Base-by-base conservation (phyloP, 2,797 vertebrate genomes). In the Diceros bicornis region DNA sequence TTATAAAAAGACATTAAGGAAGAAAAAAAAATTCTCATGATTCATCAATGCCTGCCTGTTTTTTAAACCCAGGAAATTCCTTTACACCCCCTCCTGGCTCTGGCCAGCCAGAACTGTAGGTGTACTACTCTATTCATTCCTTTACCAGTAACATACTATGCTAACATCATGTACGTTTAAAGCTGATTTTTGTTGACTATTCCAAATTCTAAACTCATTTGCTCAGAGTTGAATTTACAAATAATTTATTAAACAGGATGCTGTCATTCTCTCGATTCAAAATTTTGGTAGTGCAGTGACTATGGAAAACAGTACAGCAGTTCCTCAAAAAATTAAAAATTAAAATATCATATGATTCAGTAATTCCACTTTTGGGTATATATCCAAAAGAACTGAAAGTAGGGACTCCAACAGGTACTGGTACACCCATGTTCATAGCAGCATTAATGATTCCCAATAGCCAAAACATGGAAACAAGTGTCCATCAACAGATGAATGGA, bases 131-230 rank as follows among this genome's bases (percentile, higher is more conserved):
- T 81, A 91, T 62, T 97, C 59, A 92, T 72, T 96, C 81, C 72
- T 77, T 78, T 44, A 96, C 9, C 61, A 96, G 1, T 69, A 79
- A 71, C 8, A 81, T 0, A n/a, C 41, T 92, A 82, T 34, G 27
- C 34, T 93, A 88, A 85, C 37, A 78, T n/a, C 69, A 94, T 91
- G 78, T 92, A 97, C 61, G 95, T 52, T 82, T 97, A 96, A 79
- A 95, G 69, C 0, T 96, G 41, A 62, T 6, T 32, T 68, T 79
- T 86, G 3, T 87, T 29, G 94, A 96, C 96, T 88, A 95, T 81
- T 95, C 86, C 97, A 98, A 94, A 97, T 97, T 98, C 95, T 98
- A 98, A 96, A 97, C 55, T 94, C 52, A 92, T 12, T 97, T 85
- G 14, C 32, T 96, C 34, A 93, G 32, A 92, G 12, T 2, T 82